Conservation (phyloP, 2,797 vertebrate genomes). For the Muscicapa striata region DNA sequence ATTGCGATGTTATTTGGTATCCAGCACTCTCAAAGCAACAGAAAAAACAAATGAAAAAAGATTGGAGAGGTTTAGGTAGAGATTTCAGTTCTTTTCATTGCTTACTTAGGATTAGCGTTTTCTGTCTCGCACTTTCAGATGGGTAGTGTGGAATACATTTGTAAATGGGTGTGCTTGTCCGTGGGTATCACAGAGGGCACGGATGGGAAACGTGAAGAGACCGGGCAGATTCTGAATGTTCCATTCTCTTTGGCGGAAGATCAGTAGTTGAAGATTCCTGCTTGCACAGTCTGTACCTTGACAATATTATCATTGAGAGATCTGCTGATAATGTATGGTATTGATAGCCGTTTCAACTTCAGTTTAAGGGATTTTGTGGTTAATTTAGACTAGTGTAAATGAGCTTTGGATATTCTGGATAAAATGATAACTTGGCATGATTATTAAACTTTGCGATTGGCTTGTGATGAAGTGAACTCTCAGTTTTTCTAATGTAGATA, state of each 20-base stretch:
- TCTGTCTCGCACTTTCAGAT: neutral
- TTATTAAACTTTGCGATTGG: conserved; percentile 20
- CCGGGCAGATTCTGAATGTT: neutral
- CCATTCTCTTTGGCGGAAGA: neutral
- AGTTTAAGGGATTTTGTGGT: neutral
- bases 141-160: neutral
- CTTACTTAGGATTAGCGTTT: neutral
- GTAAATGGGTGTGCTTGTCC: neutral
- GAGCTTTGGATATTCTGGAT: neutral
- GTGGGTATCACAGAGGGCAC: neutral
- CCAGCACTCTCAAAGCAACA: neutral
- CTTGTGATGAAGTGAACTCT: neutral
- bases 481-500: neutral
- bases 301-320: neutral
- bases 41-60: neutral
- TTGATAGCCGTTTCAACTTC: neutral
- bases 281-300: neutral
- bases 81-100: neutral
- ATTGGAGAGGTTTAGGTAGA: neutral
- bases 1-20: neutral
- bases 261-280: neutral
- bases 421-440: neutral
- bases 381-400: neutral
- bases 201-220: neutral
- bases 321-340: neutral